phyloP scores from a whole-genome alignment of 53 echinoderm and acorn worm species.

The Henricia sp. region DNA sequence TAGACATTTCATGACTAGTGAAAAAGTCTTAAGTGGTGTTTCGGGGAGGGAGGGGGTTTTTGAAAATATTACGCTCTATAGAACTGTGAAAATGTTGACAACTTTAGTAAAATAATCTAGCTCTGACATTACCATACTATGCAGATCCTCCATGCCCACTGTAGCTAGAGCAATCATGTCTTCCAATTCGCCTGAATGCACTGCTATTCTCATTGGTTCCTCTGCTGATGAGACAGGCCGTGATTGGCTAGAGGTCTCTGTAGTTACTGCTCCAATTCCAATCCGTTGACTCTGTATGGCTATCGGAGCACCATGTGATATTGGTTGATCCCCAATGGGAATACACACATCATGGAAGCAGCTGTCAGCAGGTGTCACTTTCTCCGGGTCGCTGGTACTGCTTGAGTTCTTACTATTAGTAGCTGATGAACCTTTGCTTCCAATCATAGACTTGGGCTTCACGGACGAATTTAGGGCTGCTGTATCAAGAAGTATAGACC shows the following conservation, averaged over 20 bases:
- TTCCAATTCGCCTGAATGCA: constrained; percentile 84
- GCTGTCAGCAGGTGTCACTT: background rate
- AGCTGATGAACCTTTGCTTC: constrained; percentile 39
- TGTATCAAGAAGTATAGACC: background rate
- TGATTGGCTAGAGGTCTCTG: constrained; percentile 53
- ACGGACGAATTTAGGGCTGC: constrained; percentile 28
- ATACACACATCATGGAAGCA: constrained; percentile 63
- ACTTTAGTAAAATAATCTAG: background rate
- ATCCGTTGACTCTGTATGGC: constrained; percentile 38
- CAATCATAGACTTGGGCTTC: constrained; percentile 56
- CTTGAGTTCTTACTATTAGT: constrained; percentile 42
- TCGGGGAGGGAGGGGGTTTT: no score
- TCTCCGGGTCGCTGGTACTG: no score
- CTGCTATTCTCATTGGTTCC: constrained; percentile 71
- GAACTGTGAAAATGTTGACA: no score
- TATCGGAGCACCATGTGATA: constrained; percentile 41
- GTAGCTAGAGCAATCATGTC: constrained; percentile 88
- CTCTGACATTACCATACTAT: constrained; percentile 77
- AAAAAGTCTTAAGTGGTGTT: no score
- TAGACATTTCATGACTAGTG: no score
- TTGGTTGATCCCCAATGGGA: constrained; percentile 64
- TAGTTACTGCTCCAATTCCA: constrained; percentile 61
- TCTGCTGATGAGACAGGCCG: constrained; percentile 52
- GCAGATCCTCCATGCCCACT: constrained; percentile 75
- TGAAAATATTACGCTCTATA: no score